These are phyloP conservation scores for Hyposoter dolosus DNA, from an alignment of 2,888 invertebrate species.

Conservation along the genomic window DNA sequence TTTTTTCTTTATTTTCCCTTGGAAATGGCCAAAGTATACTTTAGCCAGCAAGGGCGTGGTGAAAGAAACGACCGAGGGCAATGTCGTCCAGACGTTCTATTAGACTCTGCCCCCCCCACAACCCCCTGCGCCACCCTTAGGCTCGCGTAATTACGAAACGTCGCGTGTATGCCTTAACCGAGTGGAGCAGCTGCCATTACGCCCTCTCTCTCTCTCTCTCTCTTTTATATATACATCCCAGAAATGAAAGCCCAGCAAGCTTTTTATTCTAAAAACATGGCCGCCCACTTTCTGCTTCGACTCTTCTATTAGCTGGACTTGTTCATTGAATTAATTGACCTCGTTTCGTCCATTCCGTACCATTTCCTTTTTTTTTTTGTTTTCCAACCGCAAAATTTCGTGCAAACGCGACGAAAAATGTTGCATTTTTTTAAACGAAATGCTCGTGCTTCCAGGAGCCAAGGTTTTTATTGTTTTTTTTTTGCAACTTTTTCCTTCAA, in stretches of 20 bases:
- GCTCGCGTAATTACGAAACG: conserved; percentile 61
- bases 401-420: too few species aligned
- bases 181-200: conserved; percentile 54
- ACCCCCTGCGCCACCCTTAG: not conserved
- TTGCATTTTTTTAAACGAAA: too few species aligned
- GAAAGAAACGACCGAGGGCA: conserved; percentile 42
- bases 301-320: not conserved
- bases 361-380: too few species aligned
- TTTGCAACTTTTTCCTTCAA: too few species aligned
- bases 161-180: conserved; percentile 40
- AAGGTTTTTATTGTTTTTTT: too few species aligned
- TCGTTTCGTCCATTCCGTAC: not conserved
- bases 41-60: conserved; percentile 45
- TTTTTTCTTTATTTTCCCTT: not conserved
- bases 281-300: not conserved
- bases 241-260: conserved; percentile 16
- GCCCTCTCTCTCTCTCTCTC: not conserved
- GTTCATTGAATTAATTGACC: not conserved
- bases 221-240: conserved; percentile 13
- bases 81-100: conserved; percentile 58
- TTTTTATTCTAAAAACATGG: conserved; percentile 43
- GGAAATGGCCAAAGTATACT: conserved; percentile 62
- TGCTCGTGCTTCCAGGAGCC: too few species aligned
- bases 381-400: too few species aligned
- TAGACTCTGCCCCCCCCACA: conserved; percentile 3